These are phyloP conservation scores for Sebastes itinus DNA, from an alignment of 2,797 vertebrate species.

Conservation along the genomic window DNA sequence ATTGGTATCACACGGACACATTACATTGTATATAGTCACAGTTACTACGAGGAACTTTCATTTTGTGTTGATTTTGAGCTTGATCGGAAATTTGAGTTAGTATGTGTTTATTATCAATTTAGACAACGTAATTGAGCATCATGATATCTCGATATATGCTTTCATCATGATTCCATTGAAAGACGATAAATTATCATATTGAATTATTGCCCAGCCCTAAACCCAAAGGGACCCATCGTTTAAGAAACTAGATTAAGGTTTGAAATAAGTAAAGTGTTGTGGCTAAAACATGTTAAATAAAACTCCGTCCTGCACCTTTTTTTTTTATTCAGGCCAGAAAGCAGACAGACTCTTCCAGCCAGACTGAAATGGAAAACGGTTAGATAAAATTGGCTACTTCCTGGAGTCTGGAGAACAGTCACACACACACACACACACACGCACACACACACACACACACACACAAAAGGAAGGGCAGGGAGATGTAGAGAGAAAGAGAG, in stretches of 20 bases:
- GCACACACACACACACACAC: neutral
- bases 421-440: slow-evolving; percentile 6
- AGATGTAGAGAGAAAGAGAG: slow-evolving; percentile 5
- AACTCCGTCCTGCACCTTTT: neutral
- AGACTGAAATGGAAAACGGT: slow-evolving; percentile 60
- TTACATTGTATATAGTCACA: no score
- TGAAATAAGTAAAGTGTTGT: neutral
- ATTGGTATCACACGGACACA: no score
- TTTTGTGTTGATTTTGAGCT: no score
- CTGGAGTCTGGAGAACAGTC: slow-evolving; percentile 63
- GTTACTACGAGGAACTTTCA: no score
- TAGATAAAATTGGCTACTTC: slow-evolving; percentile 69
- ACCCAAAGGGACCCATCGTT: neutral
- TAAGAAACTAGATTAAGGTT: neutral
- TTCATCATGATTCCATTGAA: no score
- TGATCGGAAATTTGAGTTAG: no score
- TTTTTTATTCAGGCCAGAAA: neutral
- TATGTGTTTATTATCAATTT: no score
- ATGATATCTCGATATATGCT: no score
- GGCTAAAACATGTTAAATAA: neutral
- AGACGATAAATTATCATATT: no score
- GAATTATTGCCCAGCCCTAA: neutral
- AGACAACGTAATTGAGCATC: no score
- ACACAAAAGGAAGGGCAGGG: slow-evolving; percentile 39
- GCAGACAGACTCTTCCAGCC: slow-evolving; percentile 27